Evolutionary conservation across 2,797 vertebrate genomes (phyloP).

Genomic region (Liasis olivaceus): DNA sequence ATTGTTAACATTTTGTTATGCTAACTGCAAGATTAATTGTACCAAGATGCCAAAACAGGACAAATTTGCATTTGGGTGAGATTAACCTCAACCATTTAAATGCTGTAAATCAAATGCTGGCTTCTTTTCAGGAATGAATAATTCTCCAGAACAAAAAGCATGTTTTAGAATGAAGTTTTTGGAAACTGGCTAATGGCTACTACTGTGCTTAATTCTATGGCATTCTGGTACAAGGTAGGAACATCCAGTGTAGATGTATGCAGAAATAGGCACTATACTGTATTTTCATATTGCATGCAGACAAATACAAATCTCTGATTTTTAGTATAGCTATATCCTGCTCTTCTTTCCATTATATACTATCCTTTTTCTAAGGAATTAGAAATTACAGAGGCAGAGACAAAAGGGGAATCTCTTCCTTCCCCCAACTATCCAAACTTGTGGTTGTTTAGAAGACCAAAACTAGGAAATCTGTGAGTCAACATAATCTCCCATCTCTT

Average conservation of each 20-base stretch:
- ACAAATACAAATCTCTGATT: background rate
- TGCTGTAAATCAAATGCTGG: background rate
- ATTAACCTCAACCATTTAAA: conserved; percentile 10
- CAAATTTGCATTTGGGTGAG: conserved; percentile 29
- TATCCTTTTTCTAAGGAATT: background rate
- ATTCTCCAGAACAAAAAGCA: background rate
- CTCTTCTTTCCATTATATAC: background rate
- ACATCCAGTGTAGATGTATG: background rate
- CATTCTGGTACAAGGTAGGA: background rate
- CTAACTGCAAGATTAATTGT: conserved; percentile 4
- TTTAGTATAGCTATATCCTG: background rate
- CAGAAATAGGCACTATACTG: background rate
- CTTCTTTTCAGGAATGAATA: background rate
- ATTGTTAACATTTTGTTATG: conserved; percentile 11
- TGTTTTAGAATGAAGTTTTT: background rate
- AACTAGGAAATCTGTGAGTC: background rate
- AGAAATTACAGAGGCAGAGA: background rate
- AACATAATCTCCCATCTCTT: background rate
- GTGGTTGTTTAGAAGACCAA: background rate
- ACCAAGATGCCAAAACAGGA: conserved; percentile 7
- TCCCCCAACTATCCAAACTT: too few species aligned
- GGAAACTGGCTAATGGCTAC: background rate
- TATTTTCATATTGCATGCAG: background rate
- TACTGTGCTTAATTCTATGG: background rate
- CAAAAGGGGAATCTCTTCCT: too few species aligned